A percentile compares a stretch with the other conserved stretches of the same genome.
phyloP scores from a whole-genome alignment of 2,113 vertebrate genomes.

The Tricholaema leucomelas region DNA sequence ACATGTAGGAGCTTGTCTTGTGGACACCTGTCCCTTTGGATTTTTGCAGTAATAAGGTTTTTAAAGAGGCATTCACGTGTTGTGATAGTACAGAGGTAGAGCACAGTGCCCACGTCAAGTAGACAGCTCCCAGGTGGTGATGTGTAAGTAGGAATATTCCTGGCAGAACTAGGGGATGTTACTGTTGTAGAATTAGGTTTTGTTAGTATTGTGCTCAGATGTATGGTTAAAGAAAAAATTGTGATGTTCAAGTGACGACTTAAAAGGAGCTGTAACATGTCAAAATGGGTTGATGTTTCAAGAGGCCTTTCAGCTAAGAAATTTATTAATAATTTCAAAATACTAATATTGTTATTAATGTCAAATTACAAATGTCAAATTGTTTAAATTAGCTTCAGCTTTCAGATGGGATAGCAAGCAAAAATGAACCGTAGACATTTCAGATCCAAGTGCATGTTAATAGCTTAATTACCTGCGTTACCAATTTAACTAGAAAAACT shows the following conservation, averaged over 20 bases:
- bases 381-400: background rate
- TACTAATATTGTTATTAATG: no score
- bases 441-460: background rate
- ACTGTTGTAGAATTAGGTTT: background rate
- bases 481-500: background rate
- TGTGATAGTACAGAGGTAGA: background rate
- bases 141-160: background rate
- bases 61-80: background rate
- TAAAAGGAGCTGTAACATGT: background rate
- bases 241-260: background rate
- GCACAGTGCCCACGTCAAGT: accelerated
- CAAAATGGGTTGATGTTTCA: background rate
- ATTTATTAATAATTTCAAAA: background rate
- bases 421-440: background rate
- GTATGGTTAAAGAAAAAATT: background rate
- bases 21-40: background rate
- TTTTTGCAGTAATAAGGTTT: background rate
- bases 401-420: background rate
- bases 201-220: background rate
- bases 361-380: background rate
- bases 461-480: background rate
- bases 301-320: background rate
- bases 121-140: background rate
- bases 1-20: background rate
- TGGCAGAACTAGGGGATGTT: background rate